phyloP scores from a whole-genome alignment of 2,888 invertebrate genomes.

The Drosophila seclusa region DNA sequence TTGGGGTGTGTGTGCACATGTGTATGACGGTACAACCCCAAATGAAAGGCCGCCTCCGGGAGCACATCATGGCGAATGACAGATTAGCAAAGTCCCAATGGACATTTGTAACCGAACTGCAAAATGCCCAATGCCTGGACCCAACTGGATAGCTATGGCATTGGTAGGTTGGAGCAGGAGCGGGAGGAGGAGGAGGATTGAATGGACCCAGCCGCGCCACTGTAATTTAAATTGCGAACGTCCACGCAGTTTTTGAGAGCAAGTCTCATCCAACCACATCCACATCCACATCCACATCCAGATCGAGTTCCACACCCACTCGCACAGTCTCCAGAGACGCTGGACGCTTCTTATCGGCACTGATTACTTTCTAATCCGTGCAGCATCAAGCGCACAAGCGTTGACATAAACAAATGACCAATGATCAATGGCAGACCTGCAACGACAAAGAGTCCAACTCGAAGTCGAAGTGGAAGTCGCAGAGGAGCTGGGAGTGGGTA shows the following conservation, averaged over 20 bases:
- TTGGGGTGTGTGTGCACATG: slow-evolving; percentile 50
- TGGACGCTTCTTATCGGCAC: slow-evolving; percentile 76
- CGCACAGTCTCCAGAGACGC: slow-evolving; percentile 52
- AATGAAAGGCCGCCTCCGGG: slow-evolving; percentile 76
- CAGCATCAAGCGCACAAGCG: slow-evolving; percentile 73
- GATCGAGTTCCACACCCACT: slow-evolving; percentile 5
- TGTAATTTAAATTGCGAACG: slow-evolving; percentile 71
- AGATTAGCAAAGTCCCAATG: slow-evolving; percentile 82
- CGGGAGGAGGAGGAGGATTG: slow-evolving; percentile 1
- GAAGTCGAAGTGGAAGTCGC: neutral
- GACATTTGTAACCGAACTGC: slow-evolving; percentile 80
- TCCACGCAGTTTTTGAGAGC: slow-evolving; percentile 66
- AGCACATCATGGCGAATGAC: slow-evolving; percentile 81
- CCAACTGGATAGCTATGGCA: slow-evolving; percentile 13
- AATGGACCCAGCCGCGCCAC: slow-evolving; percentile 40
- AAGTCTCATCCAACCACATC: slow-evolving; percentile 10
- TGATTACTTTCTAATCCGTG: slow-evolving; percentile 81
- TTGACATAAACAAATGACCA: slow-evolving; percentile 79
- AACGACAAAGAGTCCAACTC: slow-evolving; percentile 4
- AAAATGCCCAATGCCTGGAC: slow-evolving; percentile 59
- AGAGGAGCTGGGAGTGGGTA: slow-evolving; percentile 2
- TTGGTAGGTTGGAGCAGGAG: slow-evolving; percentile 5
- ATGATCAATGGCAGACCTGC: slow-evolving; percentile 56
- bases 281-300: slow-evolving; percentile 21
- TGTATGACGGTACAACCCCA: slow-evolving; percentile 50